Evolutionary conservation across 2,797 vertebrate genomes (phyloP).

Genomic region (Coracias cyanogaster): DNA sequence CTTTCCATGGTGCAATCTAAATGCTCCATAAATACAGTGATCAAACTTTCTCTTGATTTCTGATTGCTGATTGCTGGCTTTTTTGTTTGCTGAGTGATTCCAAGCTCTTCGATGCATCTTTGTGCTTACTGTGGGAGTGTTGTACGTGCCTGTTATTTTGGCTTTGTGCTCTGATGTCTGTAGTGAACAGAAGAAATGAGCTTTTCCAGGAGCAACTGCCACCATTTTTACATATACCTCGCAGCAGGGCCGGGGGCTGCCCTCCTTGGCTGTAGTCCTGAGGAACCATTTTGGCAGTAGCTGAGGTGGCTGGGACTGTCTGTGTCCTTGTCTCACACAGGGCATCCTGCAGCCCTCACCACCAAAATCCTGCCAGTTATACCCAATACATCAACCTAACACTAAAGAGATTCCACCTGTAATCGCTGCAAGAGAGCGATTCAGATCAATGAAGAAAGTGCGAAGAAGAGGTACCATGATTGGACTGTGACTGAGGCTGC

Average conservation of each 20-base stretch:
- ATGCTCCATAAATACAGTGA: background rate
- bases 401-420: background rate
- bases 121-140: background rate
- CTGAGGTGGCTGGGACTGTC: background rate
- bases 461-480: background rate
- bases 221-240: background rate
- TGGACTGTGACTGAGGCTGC: background rate
- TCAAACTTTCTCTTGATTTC: background rate
- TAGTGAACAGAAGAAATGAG: background rate
- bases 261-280: background rate
- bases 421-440: background rate
- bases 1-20: background rate
- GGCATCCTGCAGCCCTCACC: background rate
- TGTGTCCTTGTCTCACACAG: background rate
- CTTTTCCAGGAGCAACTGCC: background rate
- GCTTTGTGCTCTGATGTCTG: background rate
- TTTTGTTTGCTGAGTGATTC: background rate
- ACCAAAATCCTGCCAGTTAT: background rate
- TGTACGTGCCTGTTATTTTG: background rate
- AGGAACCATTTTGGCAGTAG: background rate
- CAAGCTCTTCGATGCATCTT: background rate
- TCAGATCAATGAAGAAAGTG: rapidly evolving
- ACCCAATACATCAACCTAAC: background rate
- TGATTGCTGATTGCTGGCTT: background rate
- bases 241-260: background rate